Conservation (phyloP, 2,888 invertebrate species). For the Mimumesa dahlbomi region DNA sequence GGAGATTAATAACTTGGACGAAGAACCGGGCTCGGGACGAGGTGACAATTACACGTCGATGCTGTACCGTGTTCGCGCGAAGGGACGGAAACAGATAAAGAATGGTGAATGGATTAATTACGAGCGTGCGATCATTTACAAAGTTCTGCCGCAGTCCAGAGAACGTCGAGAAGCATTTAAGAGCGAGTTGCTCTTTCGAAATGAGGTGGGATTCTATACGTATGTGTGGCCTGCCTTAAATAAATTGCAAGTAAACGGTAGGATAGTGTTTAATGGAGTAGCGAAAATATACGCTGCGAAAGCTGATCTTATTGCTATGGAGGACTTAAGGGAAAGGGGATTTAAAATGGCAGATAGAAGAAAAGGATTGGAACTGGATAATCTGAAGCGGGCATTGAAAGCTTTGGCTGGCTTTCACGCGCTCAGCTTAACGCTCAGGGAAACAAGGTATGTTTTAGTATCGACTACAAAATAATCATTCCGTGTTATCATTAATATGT, state of each 20-base stretch:
- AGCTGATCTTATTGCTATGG: slow-evolving; percentile 80
- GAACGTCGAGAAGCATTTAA: slow-evolving; percentile 86
- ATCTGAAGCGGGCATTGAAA: slow-evolving; percentile 77
- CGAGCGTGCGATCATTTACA: slow-evolving; percentile 86
- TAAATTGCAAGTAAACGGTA: slow-evolving; percentile 81
- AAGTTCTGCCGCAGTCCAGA: slow-evolving; percentile 85
- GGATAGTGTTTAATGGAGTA: slow-evolving; percentile 72
- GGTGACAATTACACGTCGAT: slow-evolving; percentile 90
- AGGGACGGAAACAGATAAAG: slow-evolving; percentile 80
- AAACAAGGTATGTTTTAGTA: slow-evolving; percentile 69
- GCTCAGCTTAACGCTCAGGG: slow-evolving; percentile 79
- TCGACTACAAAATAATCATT: too few species aligned
- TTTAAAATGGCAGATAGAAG: slow-evolving; percentile 80
- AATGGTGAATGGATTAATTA: slow-evolving; percentile 82
- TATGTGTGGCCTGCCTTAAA: slow-evolving; percentile 86
- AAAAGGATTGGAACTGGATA: slow-evolving; percentile 75
- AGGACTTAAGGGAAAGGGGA: slow-evolving; percentile 79
- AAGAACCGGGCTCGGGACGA: slow-evolving; percentile 86
- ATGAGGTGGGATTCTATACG: slow-evolving; percentile 88
- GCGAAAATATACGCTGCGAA: slow-evolving; percentile 77
- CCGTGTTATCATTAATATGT: neutral
- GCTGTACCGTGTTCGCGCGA: slow-evolving; percentile 85
- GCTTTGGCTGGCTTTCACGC: slow-evolving; percentile 81
- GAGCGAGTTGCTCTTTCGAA: slow-evolving; percentile 86
- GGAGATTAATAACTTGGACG: slow-evolving; percentile 79